These are phyloP conservation scores for Drosophila malerkotliana DNA, from an alignment of 1,140 invertebrate species.

Conservation along the genomic window DNA sequence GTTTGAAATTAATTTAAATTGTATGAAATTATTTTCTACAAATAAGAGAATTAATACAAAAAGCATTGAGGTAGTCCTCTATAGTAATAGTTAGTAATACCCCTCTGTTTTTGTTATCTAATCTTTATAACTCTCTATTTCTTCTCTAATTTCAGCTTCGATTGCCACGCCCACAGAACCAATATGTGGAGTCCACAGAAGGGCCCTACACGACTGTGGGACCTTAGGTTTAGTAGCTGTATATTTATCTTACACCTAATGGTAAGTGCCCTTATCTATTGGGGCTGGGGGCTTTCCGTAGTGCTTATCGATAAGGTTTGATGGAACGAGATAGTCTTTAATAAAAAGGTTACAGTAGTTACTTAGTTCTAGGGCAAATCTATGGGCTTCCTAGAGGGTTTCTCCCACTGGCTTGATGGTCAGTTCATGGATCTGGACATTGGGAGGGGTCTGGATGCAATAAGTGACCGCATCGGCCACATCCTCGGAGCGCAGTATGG, in stretches of 20 bases:
- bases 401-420: conserved; percentile 76
- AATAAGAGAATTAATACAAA: background rate
- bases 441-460: conserved; percentile 84
- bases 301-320: no score
- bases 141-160: conserved; percentile 66
- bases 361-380: no score
- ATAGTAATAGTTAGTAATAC: background rate
- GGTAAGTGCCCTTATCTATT: conserved; percentile 60
- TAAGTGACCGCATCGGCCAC: conserved; percentile 86
- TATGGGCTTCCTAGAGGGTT: conserved; percentile 30
- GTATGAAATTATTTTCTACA: background rate
- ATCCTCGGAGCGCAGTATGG: conserved; percentile 83
- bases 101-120: background rate
- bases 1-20: conserved; percentile 24
- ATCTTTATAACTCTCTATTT: background rate
- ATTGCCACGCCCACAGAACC: conserved; percentile 63
- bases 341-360: no score
- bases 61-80: conserved; percentile 31
- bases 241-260: conserved; percentile 84
- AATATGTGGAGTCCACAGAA: conserved; percentile 84
- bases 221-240: conserved; percentile 82
- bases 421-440: conserved; percentile 78
- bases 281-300: background rate
- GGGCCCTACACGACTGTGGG: conserved; percentile 84
- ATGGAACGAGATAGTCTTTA: no score